Base-by-base conservation (phyloP, 2,797 vertebrate species). In the Pogonophryne albipinna region DNA sequence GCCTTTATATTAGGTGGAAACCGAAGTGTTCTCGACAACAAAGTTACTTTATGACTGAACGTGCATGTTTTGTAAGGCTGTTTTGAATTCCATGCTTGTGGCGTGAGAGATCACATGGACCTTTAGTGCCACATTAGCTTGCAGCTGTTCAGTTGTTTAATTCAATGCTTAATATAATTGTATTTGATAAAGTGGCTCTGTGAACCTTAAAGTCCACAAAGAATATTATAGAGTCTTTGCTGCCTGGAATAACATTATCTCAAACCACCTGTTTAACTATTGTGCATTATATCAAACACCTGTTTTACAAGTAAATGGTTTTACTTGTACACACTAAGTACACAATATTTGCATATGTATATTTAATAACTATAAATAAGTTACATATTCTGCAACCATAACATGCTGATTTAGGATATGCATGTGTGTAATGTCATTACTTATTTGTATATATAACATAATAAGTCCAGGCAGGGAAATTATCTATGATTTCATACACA, bases 121-220 rank as follows among this genome's bases (percentile, higher is more conserved):
- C 10, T 7, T 49, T 41, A 12, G 7, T 52, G 79, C 74, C 77
- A 74, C 69, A 63, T 85, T 63, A n/a, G 38, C 13, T 14, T 9
- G 27, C 9, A 20, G 42, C 60, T 47, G 17, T 23, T 20, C 38
- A 0, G 4, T 6, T 47, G 1, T 19, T 19, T 3, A 20, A 52
- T 13, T 1, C 0, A 2, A 19, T 17, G 34, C 6, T 44, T 49
- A 20, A 31, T 69, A 20, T 4, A 49, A 3, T 67, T n/a, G 15
- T 15, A 1, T 13, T 19, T 38, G 4, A 61, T 50, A 31, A 19
- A 44, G 6, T 14, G 5, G 20, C 14, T 16, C 10, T 3, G 10
- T 50, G 34, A 44, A 68, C 55, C 20, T 69, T 70, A 66, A 70
- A 20, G 61, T 52, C 23, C 1, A 6, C 17, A 17, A 16, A 65